These are phyloP conservation scores for Cacatua alba DNA, from an alignment of 2,113 vertebrate species.

Conservation along the genomic window DNA sequence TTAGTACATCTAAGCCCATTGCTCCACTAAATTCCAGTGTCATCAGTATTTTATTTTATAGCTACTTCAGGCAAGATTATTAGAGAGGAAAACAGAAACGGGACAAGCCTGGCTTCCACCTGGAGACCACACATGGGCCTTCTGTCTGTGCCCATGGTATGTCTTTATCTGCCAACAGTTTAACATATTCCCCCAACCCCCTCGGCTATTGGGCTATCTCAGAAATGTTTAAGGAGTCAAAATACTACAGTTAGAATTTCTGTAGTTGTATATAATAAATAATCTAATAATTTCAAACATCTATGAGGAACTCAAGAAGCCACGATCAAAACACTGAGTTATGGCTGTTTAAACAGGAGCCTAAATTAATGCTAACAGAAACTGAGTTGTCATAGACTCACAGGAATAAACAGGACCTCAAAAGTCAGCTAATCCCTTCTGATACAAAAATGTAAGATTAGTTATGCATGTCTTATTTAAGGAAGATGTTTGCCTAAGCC, in stretches of 20 bases:
- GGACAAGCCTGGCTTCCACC: background rate
- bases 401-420: background rate
- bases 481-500: background rate
- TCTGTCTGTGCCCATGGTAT: background rate
- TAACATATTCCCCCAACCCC: background rate
- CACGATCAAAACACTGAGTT: background rate
- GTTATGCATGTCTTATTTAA: background rate
- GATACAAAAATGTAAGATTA: background rate
- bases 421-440: background rate
- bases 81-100: background rate
- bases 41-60: background rate
- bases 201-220: background rate
- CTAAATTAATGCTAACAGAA: background rate
- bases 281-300: conserved; percentile 28
- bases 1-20: background rate
- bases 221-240: background rate
- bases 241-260: background rate
- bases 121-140: background rate
- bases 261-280: conserved; percentile 5
- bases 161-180: background rate
- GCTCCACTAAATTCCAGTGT: background rate
- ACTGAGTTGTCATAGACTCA: background rate
- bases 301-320: background rate
- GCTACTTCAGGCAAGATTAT: background rate
- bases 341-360: background rate